Evolutionary conservation across 2,888 invertebrate genomes (phyloP).

Genomic region (Lasiommata megera): DNA sequence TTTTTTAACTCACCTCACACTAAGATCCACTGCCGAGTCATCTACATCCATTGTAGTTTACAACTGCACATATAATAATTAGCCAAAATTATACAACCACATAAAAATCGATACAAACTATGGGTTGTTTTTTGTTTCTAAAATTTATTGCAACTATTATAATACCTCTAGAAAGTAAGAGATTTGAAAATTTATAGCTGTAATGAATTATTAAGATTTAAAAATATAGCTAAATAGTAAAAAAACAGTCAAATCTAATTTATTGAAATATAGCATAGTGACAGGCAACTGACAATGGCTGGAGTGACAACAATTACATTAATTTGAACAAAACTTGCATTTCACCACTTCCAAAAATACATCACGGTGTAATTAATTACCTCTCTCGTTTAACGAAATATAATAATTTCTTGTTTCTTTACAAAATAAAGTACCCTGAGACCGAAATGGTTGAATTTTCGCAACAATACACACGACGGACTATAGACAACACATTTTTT

Average conservation of each 20-base stretch:
- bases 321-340: background rate
- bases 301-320: constrained; percentile 18
- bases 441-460: background rate
- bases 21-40: constrained; percentile 93
- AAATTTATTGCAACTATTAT: background rate
- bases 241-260: background rate
- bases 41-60: constrained; percentile 90
- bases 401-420: background rate
- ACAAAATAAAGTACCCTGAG: background rate
- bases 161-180: background rate
- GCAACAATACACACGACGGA: background rate
- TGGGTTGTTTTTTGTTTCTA: constrained; percentile 1
- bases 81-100: constrained; percentile 35
- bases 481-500: too few species aligned
- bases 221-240: background rate
- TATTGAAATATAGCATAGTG: constrained; percentile 14
- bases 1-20: constrained; percentile 84
- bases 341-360: background rate
- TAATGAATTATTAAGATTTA: background rate
- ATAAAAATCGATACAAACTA: constrained; percentile 32
- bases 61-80: constrained; percentile 36
- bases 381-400: background rate
- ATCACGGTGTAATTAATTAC: background rate
- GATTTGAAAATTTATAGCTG: background rate
- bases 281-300: constrained; percentile 23